phyloP scores from a whole-genome alignment of 2,888 invertebrate species.

The Podabrus alpinus region DNA sequence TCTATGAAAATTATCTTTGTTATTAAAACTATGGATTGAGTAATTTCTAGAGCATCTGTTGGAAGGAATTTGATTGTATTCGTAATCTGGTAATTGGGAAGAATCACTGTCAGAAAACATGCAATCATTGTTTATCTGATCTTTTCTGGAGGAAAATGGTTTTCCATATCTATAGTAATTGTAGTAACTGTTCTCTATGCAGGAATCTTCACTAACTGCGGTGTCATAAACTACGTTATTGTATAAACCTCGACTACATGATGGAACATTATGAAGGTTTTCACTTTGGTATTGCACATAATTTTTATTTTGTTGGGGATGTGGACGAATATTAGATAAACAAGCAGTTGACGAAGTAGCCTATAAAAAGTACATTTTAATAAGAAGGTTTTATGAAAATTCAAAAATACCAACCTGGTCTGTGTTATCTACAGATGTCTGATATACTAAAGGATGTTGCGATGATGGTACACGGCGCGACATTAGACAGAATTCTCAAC shows the following conservation, averaged over 20 bases:
- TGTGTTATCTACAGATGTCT: conserved; percentile 41
- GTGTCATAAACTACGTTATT: conserved; percentile 37
- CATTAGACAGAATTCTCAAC: conserved; percentile 48
- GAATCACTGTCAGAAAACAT: conserved; percentile 49
- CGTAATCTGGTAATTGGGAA: conserved; percentile 44
- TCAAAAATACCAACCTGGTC: conserved; percentile 40
- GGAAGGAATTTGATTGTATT: conserved; percentile 42
- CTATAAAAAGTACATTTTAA: not conserved
- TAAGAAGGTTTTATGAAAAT: too few species aligned
- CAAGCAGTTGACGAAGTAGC: not conserved
- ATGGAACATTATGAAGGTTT: not conserved
- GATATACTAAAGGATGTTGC: conserved; percentile 39
- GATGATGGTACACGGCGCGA: conserved; percentile 46
- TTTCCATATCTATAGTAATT: conserved; percentile 45
- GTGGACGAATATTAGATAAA: not conserved
- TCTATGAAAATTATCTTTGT: not conserved
- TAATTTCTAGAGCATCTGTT: conserved; percentile 42
- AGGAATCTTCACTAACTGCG: conserved; percentile 48
- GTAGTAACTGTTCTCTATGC: conserved; percentile 46
- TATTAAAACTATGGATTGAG: not conserved
- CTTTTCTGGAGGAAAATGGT: conserved; percentile 37
- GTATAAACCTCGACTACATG: conserved; percentile 11
- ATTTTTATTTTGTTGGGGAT: not conserved
- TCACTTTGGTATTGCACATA: not conserved
- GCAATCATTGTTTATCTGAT: conserved; percentile 39